A percentile compares a stretch with the other conserved stretches of the same genome.
Evolutionary conservation across 2,797 vertebrate species (phyloP).

Genomic region (Rhinoraja longicauda): DNA sequence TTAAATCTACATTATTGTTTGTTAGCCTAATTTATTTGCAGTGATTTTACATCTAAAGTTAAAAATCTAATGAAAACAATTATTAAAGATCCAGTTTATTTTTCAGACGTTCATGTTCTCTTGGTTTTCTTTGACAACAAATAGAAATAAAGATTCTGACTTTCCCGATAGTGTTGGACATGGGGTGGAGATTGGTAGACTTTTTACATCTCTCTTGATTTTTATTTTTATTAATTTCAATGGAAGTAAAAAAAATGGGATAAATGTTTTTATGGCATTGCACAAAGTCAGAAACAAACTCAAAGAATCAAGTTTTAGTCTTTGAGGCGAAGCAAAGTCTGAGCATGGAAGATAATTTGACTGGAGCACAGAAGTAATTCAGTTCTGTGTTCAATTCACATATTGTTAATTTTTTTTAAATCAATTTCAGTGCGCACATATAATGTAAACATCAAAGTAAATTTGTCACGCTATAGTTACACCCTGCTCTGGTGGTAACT

Average conservation of each 20-base stretch:
- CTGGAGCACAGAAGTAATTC: not conserved
- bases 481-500: not conserved
- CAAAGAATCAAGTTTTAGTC: too few species aligned
- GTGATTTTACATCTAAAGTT: conserved; percentile 5
- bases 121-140: not conserved
- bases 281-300: not conserved
- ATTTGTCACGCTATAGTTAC: not conserved
- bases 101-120: not conserved
- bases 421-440: not conserved
- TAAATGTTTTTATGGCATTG: not conserved
- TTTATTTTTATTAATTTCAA: not conserved
- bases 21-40: not conserved
- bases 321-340: not conserved
- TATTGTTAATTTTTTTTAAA: not conserved
- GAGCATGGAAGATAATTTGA: not conserved
- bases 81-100: not conserved
- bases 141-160: not conserved
- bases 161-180: not conserved
- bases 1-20: not conserved
- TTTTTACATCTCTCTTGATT: not conserved
- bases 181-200: not conserved
- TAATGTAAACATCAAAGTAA: not conserved
- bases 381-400: not conserved
- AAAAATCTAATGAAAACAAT: not conserved
- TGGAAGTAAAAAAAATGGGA: not conserved